phyloP scores from a whole-genome alignment of 1,140 invertebrate species.

The Aphelenchoides besseyi region DNA sequence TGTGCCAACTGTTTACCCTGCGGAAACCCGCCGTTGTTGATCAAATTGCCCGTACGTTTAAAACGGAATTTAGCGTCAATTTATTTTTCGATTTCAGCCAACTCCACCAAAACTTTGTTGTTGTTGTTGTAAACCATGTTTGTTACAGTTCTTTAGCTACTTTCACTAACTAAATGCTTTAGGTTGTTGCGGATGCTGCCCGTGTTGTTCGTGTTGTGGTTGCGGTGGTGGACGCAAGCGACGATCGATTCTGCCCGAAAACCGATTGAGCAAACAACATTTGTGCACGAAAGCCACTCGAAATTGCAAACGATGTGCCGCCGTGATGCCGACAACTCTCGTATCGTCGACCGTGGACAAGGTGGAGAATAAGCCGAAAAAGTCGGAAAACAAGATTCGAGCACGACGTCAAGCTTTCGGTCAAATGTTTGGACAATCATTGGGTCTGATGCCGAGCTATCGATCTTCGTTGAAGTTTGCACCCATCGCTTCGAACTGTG shows the following conservation, averaged over 20 bases:
- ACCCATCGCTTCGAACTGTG: background rate
- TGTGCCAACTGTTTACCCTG: slow-evolving; percentile 9
- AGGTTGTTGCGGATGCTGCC: slow-evolving; percentile 9
- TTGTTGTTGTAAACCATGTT: background rate
- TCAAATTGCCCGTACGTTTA: no score
- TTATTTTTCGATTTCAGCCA: no score
- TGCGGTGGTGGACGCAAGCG: slow-evolving; percentile 1
- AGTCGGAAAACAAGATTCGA: background rate
- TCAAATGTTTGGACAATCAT: slow-evolving; percentile 10
- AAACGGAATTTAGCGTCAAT: no score
- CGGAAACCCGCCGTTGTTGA: slow-evolving; percentile 10
- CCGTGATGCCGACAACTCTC: background rate
- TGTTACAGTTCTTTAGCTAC: background rate
- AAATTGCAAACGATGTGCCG: slow-evolving; percentile 15
- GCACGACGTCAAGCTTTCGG: background rate
- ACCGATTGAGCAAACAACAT: background rate
- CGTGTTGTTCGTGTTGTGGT: slow-evolving; percentile 5
- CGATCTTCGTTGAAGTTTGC: background rate
- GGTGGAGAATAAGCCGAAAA: background rate
- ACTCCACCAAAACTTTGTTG: slow-evolving; percentile 16
- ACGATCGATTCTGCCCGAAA: background rate
- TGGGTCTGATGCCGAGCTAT: background rate
- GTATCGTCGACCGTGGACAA: background rate
- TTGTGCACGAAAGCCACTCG: slow-evolving; percentile 13
- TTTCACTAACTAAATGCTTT: background rate